Evolutionary conservation across 2,113 vertebrate species (phyloP).

Genomic region (Serinus canaria): DNA sequence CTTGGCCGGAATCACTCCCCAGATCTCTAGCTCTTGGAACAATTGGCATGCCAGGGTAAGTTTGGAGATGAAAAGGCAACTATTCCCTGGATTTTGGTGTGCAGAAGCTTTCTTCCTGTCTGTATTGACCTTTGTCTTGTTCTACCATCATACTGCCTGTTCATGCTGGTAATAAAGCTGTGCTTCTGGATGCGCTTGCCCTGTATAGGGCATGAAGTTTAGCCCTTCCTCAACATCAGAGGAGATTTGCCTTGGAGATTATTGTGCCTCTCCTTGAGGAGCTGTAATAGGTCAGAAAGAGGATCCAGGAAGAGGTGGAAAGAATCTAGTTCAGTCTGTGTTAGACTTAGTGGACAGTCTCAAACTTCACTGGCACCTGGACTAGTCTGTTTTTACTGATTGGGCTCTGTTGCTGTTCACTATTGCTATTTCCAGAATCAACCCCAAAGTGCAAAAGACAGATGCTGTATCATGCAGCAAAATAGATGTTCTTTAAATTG

Average conservation of each 20-base stretch:
- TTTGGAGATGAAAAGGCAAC: background rate
- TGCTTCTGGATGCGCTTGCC: background rate
- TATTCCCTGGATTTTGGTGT: background rate
- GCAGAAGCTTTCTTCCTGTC: background rate
- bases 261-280: background rate
- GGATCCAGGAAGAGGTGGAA: background rate
- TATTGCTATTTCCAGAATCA: background rate
- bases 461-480: background rate
- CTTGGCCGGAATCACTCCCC: slow-evolving; percentile 81
- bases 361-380: background rate
- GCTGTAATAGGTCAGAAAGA: background rate
- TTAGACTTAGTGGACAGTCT: background rate
- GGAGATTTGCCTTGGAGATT: background rate
- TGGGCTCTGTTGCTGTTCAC: background rate
- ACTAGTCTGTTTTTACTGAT: background rate
- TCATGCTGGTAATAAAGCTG: background rate
- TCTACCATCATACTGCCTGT: background rate
- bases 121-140: background rate
- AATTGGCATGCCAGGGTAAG: slow-evolving; percentile 88
- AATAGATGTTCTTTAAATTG: background rate
- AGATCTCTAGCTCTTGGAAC: slow-evolving; percentile 82
- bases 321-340: background rate
- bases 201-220: background rate
- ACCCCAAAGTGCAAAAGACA: background rate
- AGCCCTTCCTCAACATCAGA: background rate